Evolutionary conservation across 2,888 invertebrate species (phyloP), one percentile per base, ranked within the genome.

Genomic region (Ceratothoa steindachneri): DNA sequence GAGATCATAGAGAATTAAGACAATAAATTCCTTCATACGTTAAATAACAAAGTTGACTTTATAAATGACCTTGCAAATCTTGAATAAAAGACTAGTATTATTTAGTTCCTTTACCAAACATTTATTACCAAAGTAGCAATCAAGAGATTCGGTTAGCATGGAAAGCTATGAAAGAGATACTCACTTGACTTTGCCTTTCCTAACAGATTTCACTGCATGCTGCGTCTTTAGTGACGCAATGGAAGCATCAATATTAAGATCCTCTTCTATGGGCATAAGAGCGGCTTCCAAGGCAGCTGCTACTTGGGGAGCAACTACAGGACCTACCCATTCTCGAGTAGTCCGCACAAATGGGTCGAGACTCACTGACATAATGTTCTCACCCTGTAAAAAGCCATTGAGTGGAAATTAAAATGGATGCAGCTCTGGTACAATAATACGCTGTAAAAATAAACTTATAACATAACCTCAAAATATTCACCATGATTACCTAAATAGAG

Each of bases 301-400:
- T 75, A 91, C 88, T 73, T 89, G 88, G 0, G 91, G 90, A n/a
- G 90, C 90, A 67, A 90, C 88, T 0, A 86, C 85, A 0, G 91
- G 91, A 55, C 89, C 88, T 80, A 88, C 88, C 85, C 93, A 93
- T 82, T 90, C 89, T 81, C 90, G 86, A 0, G 93, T 93, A 73
- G 92, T 92, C 82, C 91, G 84, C 15, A 73, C 78, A 12, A 77
- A 71, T 3, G 80, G 74, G 82, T 92, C 90, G 80, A 93, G 86
- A 82, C 90, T 89, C 80, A 93, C 86, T 82, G 89, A 88, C 80
- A 93, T 85, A 77, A 93, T 88, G 85, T 92, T 91, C 84, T 93
- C 92, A 60, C 87, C 88, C 86, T 85, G 81, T n/a, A 30, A 41
- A 53, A 27, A 30, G n/a, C n/a, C n/a, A n/a, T n/a, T n/a, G n/a